Base-by-base conservation (phyloP, 2,888 invertebrate genomes). In the Xiphydria camelus region DNA sequence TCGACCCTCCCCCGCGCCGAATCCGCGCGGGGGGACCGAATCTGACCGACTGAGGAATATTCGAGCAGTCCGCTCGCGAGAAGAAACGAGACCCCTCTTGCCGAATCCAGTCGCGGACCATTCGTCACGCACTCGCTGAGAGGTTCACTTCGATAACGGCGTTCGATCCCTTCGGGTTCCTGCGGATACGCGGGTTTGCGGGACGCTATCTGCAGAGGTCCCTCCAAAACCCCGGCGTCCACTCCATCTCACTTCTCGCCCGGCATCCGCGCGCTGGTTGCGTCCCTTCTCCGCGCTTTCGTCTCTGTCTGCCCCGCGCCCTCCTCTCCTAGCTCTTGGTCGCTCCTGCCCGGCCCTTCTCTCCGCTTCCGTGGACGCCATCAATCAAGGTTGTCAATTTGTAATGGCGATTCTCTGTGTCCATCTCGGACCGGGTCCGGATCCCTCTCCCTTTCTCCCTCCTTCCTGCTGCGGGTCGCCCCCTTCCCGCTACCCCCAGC, bases 361-460 rank as follows among this genome's bases (percentile, higher is more conserved):
- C 53, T 42, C 34, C 41, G 29, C 40, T 60, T 43, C 53, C 57
- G 59, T 57, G 53, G 55, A 50, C 66, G 68, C 75, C 77, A 79
- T 79, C 78, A 78, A 79, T 79, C 79, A 79, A 77, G 71, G 73
- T 77, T 78, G 79, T 79, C 79, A 79, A 76, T 76, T 76, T 77
- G 76, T 78, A 78, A 78, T 78, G 78, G 78, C 76, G 75, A 75
- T 73, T 76, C 73, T 69, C 72, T 64, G 68, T 72, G 75, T 70
- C 72, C 75, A 72, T 74, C 70, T 70, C 67, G 65, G 59, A 57
- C 54, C 54, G 61, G 63, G 61, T 64, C 64, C 66, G 50, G 62
- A 60, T 59, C 35, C 41, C 33, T 34, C 14, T 53, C 53, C 55
- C 57, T 56, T 47, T 55, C 55, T 45, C 15, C 34, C 36, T 41